Evolutionary conservation across 2,888 invertebrate genomes (phyloP).

Genomic region (Leucania comma): DNA sequence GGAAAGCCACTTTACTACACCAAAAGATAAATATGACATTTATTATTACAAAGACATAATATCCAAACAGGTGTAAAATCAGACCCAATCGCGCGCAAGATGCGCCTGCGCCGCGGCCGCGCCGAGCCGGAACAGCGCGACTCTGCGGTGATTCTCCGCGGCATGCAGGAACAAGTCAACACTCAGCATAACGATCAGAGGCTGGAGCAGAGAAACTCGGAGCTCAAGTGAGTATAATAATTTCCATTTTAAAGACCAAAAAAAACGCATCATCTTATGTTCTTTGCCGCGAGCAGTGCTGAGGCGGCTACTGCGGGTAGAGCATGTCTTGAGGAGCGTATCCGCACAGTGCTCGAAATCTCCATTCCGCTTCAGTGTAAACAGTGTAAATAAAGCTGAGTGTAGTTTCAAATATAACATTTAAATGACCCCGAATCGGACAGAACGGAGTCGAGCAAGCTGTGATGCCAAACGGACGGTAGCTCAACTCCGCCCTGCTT

Average conservation of each 20-base stretch:
- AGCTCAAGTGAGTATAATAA: constrained; percentile 92
- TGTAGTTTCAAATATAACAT: too few species aligned
- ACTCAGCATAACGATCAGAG: constrained; percentile 93
- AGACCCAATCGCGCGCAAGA: constrained; percentile 98
- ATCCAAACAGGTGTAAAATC: constrained; percentile 78
- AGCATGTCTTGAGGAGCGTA: too few species aligned
- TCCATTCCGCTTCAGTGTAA: too few species aligned
- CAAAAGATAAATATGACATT: too few species aligned
- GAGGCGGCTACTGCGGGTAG: not conserved
- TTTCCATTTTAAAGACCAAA: not conserved
- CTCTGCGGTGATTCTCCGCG: constrained; percentile 97
- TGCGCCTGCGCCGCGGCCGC: constrained; percentile 95
- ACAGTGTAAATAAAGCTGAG: too few species aligned
- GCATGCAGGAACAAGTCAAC: constrained; percentile 92
- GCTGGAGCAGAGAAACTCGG: constrained; percentile 88
- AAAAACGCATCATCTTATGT: not conserved
- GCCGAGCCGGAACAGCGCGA: constrained; percentile 93
- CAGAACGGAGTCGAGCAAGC: too few species aligned
- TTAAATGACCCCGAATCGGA: too few species aligned
- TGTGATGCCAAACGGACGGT: too few species aligned
- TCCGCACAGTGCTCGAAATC: too few species aligned
- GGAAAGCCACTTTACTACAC: too few species aligned
- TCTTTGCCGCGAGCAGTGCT: not conserved
- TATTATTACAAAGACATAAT: not conserved
- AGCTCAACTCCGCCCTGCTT: too few species aligned